A percentile compares a stretch with the other conserved stretches of the same genome.
phyloP scores from a whole-genome alignment of 2,797 vertebrate species.

The Coilia nasus region DNA sequence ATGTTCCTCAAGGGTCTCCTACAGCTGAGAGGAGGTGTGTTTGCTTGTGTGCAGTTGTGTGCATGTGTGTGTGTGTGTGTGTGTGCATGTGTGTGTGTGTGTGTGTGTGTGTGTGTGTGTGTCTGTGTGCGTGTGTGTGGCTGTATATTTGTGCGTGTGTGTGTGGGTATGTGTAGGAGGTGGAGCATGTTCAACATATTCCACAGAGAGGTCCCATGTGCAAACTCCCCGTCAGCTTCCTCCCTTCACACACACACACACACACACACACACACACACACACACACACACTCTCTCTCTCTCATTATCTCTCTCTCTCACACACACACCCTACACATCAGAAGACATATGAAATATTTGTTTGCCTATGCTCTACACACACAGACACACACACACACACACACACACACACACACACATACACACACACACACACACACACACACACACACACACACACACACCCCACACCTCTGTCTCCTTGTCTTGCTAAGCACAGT shows the following conservation, averaged over 20 bases:
- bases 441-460: conserved; percentile 39
- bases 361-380: too few species aligned
- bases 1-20: conserved; percentile 23
- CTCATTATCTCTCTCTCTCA: conserved; percentile 19
- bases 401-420: not conserved
- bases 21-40: not conserved
- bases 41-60: too few species aligned
- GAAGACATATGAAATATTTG: too few species aligned
- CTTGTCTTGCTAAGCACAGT: conserved; percentile 35
- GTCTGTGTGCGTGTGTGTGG: not conserved
- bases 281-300: not conserved
- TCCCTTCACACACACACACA: not conserved
- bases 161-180: conserved; percentile 28
- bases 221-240: not conserved
- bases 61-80: too few species aligned
- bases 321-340: too few species aligned
- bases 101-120: conserved; percentile 14
- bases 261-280: too few species aligned
- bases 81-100: not conserved
- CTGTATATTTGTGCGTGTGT: conserved; percentile 24
- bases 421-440: conserved; percentile 3
- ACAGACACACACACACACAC: too few species aligned
- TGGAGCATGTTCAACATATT: conserved; percentile 41
- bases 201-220: conserved; percentile 34
- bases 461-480: conserved; percentile 17